Evolutionary conservation across 2,113 vertebrate species (phyloP).

Genomic region (Sapayoa aenigma): DNA sequence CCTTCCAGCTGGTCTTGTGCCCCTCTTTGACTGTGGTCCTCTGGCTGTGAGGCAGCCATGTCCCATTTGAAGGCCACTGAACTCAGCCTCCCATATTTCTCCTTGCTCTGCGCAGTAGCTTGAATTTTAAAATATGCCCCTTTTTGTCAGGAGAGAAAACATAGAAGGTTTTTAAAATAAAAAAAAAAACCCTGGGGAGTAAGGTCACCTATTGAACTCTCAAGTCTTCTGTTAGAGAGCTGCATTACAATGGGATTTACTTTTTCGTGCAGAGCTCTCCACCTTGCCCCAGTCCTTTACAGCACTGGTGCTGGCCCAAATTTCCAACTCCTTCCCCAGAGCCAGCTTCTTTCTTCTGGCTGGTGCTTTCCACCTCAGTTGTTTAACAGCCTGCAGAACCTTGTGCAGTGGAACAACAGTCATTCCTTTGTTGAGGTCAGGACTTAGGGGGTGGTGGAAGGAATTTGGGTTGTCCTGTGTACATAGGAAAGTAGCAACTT

Average conservation of each 20-base stretch:
- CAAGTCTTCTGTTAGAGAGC: neutral
- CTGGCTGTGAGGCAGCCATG: neutral
- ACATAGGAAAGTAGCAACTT: neutral
- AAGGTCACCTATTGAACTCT: neutral
- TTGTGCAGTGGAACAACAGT: slow-evolving; percentile 31
- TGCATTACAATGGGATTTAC: neutral
- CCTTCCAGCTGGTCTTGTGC: neutral
- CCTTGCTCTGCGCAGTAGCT: neutral
- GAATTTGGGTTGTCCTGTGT: slow-evolving; percentile 16
- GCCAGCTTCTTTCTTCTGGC: neutral
- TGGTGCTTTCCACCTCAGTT: neutral
- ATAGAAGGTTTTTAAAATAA: neutral
- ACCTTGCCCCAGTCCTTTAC: neutral
- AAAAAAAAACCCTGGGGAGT: neutral
- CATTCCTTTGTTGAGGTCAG: slow-evolving; percentile 35
- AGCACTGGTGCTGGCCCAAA: neutral
- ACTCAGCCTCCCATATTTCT: neutral
- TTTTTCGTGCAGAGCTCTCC: neutral
- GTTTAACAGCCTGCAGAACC: slow-evolving; percentile 11
- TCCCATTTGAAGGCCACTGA: accelerated
- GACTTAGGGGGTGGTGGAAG: slow-evolving; percentile 21
- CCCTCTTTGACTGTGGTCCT: neutral
- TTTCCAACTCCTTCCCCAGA: neutral
- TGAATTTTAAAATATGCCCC: neutral
- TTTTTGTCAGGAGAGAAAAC: neutral